These are phyloP conservation scores for Stenurella melanura DNA, from an alignment of 2,888 invertebrate species.

Conservation along the genomic window DNA sequence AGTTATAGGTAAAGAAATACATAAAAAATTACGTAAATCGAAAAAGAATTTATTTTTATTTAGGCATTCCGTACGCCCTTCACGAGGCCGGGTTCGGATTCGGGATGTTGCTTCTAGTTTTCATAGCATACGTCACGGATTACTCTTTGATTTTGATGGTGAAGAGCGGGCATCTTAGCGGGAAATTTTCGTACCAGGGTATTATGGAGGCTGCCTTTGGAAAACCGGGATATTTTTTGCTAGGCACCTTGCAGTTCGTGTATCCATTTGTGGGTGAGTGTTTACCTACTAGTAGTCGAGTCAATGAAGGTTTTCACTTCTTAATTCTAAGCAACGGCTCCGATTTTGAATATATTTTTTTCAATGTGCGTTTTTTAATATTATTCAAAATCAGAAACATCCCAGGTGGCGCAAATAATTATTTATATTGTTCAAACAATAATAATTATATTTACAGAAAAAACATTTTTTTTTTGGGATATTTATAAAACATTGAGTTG, in stretches of 20 bases:
- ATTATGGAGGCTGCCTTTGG: slow-evolving; percentile 90
- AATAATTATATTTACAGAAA: too few species aligned
- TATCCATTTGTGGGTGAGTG: slow-evolving; percentile 87
- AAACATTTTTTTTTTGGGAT: too few species aligned
- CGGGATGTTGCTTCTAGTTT: slow-evolving; percentile 81
- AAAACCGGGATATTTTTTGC: slow-evolving; percentile 83
- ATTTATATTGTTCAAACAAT: too few species aligned
- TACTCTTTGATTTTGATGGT: slow-evolving; percentile 89
- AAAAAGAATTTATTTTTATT: slow-evolving; percentile 62
- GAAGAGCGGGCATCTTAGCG: slow-evolving; percentile 83
- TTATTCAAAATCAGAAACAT: too few species aligned
- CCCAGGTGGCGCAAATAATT: too few species aligned
- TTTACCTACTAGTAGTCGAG: too few species aligned
- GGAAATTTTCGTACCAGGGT: slow-evolving; percentile 85
- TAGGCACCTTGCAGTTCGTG: slow-evolving; percentile 85
- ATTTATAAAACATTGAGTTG: too few species aligned
- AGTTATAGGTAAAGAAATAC: slow-evolving; percentile 81
- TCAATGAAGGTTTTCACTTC: too few species aligned
- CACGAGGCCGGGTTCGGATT: slow-evolving; percentile 87
- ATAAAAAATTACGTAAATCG: too few species aligned
- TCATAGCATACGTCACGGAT: slow-evolving; percentile 86
- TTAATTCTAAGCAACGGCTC: too few species aligned
- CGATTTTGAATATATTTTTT: too few species aligned
- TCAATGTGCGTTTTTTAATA: too few species aligned
- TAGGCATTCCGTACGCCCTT: slow-evolving; percentile 86